phyloP scores from a whole-genome alignment of 2,888 invertebrate species.

The Agriopis marginaria region DNA sequence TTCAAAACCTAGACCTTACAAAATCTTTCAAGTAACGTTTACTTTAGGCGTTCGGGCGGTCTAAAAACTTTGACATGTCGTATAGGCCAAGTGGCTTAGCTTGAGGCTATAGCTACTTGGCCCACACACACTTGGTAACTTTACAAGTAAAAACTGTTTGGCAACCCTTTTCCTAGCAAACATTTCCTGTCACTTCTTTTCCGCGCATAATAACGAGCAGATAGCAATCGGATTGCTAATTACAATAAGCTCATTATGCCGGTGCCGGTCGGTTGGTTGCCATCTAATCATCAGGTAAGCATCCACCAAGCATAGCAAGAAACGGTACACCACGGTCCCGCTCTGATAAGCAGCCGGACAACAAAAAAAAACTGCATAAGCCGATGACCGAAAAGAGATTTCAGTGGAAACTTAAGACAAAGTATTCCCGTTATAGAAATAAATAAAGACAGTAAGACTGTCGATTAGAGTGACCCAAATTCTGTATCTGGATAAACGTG shows the following conservation, averaged over 20 bases:
- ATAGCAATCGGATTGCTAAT: slow-evolving; percentile 49
- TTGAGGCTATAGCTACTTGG: too few relatives aligned
- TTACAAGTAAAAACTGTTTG: background rate
- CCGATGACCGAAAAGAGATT: slow-evolving; percentile 56
- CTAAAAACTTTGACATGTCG: too few relatives aligned
- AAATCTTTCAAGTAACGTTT: too few relatives aligned
- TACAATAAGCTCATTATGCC: slow-evolving; percentile 70
- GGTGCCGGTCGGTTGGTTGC: slow-evolving; percentile 69
- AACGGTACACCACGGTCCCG: slow-evolving; percentile 77
- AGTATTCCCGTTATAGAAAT: slow-evolving; percentile 24
- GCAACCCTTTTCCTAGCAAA: background rate
- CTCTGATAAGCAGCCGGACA: slow-evolving; percentile 68
- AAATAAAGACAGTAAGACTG: slow-evolving; percentile 5
- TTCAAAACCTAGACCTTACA: too few relatives aligned
- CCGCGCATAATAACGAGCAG: slow-evolving; percentile 12
- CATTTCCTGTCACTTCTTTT: background rate
- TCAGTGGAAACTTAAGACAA: slow-evolving; percentile 40
- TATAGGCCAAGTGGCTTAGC: too few relatives aligned
- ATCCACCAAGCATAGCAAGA: slow-evolving; percentile 60
- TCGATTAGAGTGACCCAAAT: slow-evolving; percentile 22
- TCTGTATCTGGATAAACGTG: background rate
- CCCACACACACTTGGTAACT: too few relatives aligned
- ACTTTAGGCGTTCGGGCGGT: too few relatives aligned
- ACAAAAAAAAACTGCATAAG: slow-evolving; percentile 54
- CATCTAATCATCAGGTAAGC: slow-evolving; percentile 64